These are phyloP conservation scores for Sitta carolinensis DNA, from an alignment of 2,797 vertebrate species.

Conservation along the genomic window DNA sequence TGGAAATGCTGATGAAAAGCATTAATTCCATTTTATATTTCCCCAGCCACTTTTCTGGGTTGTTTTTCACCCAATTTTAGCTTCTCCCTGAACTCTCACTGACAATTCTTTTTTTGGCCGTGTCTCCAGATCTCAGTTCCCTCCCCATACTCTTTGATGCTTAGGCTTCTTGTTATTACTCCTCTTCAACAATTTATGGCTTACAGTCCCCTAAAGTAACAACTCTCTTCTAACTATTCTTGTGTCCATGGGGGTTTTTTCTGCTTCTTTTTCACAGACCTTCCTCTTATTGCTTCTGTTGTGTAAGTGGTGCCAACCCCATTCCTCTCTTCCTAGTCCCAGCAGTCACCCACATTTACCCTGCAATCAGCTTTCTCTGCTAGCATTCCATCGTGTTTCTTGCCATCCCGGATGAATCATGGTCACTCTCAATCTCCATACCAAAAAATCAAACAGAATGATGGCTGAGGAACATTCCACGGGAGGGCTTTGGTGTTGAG, in stretches of 20 bases:
- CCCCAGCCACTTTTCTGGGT: background rate
- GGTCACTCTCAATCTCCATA: background rate
- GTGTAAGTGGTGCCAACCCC: background rate
- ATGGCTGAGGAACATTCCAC: background rate
- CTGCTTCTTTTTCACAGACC: background rate
- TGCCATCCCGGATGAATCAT: background rate
- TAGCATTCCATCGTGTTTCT: background rate
- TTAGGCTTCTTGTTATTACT: background rate
- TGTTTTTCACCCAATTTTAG: background rate
- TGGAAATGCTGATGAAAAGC: background rate
- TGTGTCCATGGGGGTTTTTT: accelerated
- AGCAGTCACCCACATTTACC: background rate
- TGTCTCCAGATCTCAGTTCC: background rate
- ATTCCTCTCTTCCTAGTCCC: background rate
- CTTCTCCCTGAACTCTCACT: background rate
- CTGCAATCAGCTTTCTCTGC: background rate
- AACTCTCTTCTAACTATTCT: background rate
- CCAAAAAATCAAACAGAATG: background rate
- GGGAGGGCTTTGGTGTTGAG: background rate
- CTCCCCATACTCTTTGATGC: background rate
- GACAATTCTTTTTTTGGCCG: background rate
- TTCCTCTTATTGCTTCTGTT: background rate
- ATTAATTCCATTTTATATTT: background rate
- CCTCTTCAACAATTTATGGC: background rate
- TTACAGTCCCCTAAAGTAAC: background rate